Conservation (phyloP, 2,113 vertebrate genomes). For the Silurus glanis region DNA sequence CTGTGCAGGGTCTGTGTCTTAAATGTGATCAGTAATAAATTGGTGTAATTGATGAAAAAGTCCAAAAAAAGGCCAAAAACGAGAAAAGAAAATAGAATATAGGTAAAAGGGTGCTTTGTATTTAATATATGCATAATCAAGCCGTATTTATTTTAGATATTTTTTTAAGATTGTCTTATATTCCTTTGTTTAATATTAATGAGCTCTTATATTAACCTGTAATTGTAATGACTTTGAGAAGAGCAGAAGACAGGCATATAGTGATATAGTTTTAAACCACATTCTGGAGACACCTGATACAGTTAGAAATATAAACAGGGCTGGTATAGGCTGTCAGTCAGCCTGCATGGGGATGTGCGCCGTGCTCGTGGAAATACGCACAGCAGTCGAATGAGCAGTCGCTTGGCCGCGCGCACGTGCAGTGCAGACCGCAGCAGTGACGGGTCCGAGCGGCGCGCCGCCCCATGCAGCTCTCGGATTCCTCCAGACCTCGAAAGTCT, state of each 20-base stretch:
- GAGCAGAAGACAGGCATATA: not conserved
- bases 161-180: not conserved
- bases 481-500: not conserved
- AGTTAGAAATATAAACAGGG: conserved; percentile 9
- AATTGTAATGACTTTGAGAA: not conserved
- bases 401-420: conserved; percentile 60
- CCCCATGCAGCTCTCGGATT: conserved; percentile 23
- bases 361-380: conserved; percentile 28
- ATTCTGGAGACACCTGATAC: not conserved
- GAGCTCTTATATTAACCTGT: not conserved
- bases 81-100: not conserved
- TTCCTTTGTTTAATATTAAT: not conserved
- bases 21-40: conserved; percentile 75
- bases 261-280: conserved; percentile 9
- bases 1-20: conserved; percentile 65
- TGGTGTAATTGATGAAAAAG: conserved; percentile 79
- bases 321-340: conserved; percentile 20
- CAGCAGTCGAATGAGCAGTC: conserved; percentile 49
- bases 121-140: not conserved
- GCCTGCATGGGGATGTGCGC: not conserved
- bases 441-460: conserved; percentile 44
- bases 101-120: not conserved
- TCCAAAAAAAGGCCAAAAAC: not conserved
- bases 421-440: conserved; percentile 59
- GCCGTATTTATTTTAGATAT: not conserved